Evolutionary conservation across 2,113 vertebrate species (phyloP).

Genomic region (Neolamprologus fasciatus): DNA sequence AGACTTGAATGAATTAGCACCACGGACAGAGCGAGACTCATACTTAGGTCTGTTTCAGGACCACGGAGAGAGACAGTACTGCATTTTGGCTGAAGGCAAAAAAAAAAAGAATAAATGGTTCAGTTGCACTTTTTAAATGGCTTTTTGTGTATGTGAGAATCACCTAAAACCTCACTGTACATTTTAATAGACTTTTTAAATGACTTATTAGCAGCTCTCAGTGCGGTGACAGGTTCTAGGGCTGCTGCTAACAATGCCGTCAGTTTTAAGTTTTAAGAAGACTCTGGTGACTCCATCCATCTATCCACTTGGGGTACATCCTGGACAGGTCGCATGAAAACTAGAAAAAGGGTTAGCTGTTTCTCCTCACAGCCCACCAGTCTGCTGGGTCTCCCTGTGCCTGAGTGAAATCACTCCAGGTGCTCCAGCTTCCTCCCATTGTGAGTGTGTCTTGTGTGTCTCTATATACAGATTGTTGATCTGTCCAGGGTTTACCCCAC

Average conservation of each 20-base stretch:
- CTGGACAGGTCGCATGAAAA: not conserved
- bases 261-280: not conserved
- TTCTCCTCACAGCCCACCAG: not conserved
- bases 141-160: not conserved
- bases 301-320: not conserved
- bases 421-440: not conserved
- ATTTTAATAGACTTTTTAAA: not conserved
- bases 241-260: accelerated
- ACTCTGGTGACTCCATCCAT: not conserved
- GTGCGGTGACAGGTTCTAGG: not conserved
- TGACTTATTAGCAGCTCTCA: not conserved
- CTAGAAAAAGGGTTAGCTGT: not conserved
- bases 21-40: not conserved
- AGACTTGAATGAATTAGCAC: not conserved
- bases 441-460: not conserved
- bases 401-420: not conserved
- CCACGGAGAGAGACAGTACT: not conserved
- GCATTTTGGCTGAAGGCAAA: not conserved
- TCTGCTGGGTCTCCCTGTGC: not conserved
- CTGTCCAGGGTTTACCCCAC: not conserved
- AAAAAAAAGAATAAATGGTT: not conserved
- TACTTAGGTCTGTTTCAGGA: not conserved
- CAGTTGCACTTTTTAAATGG: not conserved
- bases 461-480: not conserved
- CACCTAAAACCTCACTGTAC: not conserved